Conservation (phyloP, 2,888 invertebrate species). For the Euzophera pinguis region DNA sequence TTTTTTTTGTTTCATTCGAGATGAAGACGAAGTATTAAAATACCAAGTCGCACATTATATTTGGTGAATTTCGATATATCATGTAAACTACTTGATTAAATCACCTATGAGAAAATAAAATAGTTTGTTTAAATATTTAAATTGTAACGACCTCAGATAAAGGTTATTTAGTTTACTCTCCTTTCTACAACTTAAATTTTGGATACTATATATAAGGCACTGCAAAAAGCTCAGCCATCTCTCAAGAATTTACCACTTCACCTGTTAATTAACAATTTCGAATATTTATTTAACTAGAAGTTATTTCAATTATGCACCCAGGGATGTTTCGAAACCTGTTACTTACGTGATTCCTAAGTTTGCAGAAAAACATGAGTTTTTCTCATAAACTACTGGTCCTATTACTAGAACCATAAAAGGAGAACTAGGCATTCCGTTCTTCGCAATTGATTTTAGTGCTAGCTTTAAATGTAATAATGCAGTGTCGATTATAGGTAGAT, state of each 20-base stretch:
- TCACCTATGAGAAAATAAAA: too few relatives aligned
- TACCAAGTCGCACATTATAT: too few relatives aligned
- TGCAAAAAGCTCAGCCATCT: not conserved
- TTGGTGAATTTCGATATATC: too few relatives aligned
- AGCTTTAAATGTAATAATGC: not conserved
- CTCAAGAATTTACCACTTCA: not conserved
- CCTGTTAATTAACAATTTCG: not conserved
- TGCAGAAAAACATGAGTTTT: slow-evolving; percentile 3
- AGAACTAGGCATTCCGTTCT: slow-evolving; percentile 6
- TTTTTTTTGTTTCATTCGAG: too few relatives aligned
- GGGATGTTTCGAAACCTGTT: slow-evolving; percentile 3
- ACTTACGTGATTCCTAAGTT: slow-evolving; percentile 3
- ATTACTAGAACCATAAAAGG: slow-evolving; percentile 10
- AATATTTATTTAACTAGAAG: not conserved
- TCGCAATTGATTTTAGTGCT: slow-evolving; percentile 4
- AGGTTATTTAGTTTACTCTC: too few relatives aligned
- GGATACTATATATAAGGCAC: too few relatives aligned
- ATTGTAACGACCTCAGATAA: too few relatives aligned
- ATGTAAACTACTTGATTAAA: too few relatives aligned
- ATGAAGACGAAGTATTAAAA: too few relatives aligned
- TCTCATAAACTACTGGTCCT: slow-evolving; percentile 6
- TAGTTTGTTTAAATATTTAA: too few relatives aligned
- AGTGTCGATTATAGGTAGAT: not conserved
- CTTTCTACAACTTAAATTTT: too few relatives aligned
- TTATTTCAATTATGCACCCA: not conserved